Base-by-base conservation (phyloP, 53 echinoderm and acorn worm species). In the Echinarachnius parma region DNA sequence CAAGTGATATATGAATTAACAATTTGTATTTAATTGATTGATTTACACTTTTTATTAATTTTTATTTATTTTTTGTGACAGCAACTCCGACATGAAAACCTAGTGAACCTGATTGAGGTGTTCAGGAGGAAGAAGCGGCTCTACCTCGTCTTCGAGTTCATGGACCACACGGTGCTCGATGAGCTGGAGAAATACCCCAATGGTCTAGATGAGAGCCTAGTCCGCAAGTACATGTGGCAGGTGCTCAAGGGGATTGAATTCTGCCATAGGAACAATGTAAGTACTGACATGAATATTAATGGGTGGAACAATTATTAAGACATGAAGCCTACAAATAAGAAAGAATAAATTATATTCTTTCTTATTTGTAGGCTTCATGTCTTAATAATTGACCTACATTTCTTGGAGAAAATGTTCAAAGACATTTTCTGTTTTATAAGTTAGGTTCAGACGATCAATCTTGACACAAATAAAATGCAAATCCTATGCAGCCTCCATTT, bases 141-240 rank as follows among this genome's bases (percentile, higher is more conserved):
- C 11, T 98, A 98, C 74, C 68, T 98, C 20, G 98, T 98, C 42
- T 98, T 98, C 86, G 98, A 98, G 85, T 98, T 98, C 78, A 89
- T 98, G 11, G 98, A 98, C 70, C 98, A 98, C 46, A 98, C 98
- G 21, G 88, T 98, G 27, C 77, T 98, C 35, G 98, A 98, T 59
- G 98, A 92, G 69, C 69, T 98, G 31, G 91, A 98, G 77, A 81
- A 86, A 32, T 91, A 81, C 50, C 98, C 98, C 9, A 85, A 64
- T 28, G 98, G 98, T 13, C 83, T 98, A 20, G 91, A 92, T 37
- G 98, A 98, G 49, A 64, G 70, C 24, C 80, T 91, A 60, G 91
- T 91, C 28, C 79, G 88, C 31, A 85, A 83, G 48, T 91, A 84
- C 63, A 69, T 98, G 85, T 98, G 98, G 98, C 98, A 98, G 74